Conservation (phyloP, 2,888 invertebrate genomes). For the Eudasyphora cyanicolor region DNA sequence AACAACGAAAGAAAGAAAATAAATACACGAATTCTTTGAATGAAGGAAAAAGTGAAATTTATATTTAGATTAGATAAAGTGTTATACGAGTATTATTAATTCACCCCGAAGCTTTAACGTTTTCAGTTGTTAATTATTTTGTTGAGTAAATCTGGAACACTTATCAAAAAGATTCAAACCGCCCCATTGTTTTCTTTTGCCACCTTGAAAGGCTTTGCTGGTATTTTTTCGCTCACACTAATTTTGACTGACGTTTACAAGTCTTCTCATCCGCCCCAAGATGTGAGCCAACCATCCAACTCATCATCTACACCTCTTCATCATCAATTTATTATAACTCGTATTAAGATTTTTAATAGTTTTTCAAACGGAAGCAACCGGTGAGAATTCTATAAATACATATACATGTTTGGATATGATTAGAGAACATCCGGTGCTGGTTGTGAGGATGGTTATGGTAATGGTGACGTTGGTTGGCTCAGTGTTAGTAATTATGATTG, state of each 20-base stretch:
- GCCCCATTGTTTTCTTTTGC: not conserved
- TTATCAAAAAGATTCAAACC: too few species aligned
- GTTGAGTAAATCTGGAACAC: too few species aligned
- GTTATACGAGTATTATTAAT: too few species aligned
- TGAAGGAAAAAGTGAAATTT: not conserved
- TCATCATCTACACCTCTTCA: not conserved
- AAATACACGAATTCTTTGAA: not conserved
- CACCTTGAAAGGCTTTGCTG: not conserved
- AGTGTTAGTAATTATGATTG: not conserved
- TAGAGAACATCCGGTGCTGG: conserved; percentile 2
- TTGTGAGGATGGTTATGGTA: not conserved
- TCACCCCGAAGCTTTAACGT: too few species aligned
- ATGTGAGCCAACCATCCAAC: not conserved
- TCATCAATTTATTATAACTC: not conserved
- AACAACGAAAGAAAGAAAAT: not conserved
- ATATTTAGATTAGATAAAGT: not conserved
- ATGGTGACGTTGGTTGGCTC: not conserved
- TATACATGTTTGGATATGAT: not conserved
- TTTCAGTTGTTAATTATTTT: too few species aligned
- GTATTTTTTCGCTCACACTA: not conserved
- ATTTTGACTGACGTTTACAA: not conserved
- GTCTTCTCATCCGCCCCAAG: not conserved
- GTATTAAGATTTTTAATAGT: conserved; percentile 15
- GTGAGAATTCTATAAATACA: conserved; percentile 15
- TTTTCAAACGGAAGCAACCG: conserved; percentile 23